phyloP scores from a whole-genome alignment of 2,113 vertebrate genomes.

The Quiscalus mexicanus region DNA sequence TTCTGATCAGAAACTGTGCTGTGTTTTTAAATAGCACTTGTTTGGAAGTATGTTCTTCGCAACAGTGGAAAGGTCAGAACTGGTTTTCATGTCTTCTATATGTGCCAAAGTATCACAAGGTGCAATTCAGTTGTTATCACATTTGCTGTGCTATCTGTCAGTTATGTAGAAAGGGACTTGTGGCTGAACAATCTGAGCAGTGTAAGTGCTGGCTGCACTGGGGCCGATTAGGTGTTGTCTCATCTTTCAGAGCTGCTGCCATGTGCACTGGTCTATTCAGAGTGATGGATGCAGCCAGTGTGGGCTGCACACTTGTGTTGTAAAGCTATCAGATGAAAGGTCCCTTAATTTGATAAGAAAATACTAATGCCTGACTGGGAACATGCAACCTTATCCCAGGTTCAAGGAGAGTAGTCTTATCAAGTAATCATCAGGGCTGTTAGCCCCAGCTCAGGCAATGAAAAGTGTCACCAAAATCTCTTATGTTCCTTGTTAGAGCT shows the following conservation, averaged over 20 bases:
- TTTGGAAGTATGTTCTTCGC: constrained; percentile 4
- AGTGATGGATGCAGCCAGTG: not conserved
- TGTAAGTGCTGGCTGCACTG: not conserved
- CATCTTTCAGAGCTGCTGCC: constrained; percentile 5
- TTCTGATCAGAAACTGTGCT: not conserved
- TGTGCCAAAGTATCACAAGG: constrained; percentile 38
- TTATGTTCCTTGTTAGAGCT: not conserved
- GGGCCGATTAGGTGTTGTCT: not conserved
- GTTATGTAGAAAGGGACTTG: not conserved
- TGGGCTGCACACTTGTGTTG: not conserved
- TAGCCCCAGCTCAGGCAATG: not conserved
- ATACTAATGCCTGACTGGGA: not conserved
- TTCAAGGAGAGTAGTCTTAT: not conserved
- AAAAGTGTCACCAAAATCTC: not conserved
- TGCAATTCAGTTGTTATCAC: constrained; percentile 39
- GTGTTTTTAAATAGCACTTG: constrained; percentile 50
- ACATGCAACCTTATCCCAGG: not conserved
- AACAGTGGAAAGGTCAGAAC: constrained; percentile 29
- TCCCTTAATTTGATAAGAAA: constrained; percentile 30
- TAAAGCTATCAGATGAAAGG: constrained; percentile 1
- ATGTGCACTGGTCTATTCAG: not conserved
- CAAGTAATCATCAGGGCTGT: not conserved
- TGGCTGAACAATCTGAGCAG: not conserved
- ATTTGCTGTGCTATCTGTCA: constrained; percentile 31
- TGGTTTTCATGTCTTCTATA: not conserved